These are phyloP conservation scores for Beaufortia kweichowensis DNA, from an alignment of 2,113 vertebrate species.

Conservation along the genomic window DNA sequence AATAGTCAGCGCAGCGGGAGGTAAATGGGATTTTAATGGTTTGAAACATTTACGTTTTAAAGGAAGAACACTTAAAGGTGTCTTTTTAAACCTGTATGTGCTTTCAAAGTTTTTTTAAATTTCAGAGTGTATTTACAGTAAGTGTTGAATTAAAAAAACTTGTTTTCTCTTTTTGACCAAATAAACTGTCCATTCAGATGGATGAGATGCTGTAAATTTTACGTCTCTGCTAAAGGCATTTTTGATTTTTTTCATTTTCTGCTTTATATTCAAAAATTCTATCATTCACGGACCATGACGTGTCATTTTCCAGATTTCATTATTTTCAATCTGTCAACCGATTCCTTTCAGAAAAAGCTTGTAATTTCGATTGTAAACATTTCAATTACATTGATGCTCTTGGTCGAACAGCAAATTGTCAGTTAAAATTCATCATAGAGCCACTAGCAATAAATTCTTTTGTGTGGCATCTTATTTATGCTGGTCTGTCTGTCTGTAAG, in stretches of 20 bases:
- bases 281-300: constrained; percentile 52
- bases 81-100: not conserved
- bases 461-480: constrained; percentile 64
- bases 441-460: constrained; percentile 64
- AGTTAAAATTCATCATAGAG: constrained; percentile 58
- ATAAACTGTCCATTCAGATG: not conserved
- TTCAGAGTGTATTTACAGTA: not conserved
- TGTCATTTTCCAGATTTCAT: constrained; percentile 50
- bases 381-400: constrained; percentile 54
- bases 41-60: not conserved
- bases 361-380: constrained; percentile 51
- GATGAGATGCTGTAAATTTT: not conserved
- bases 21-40: constrained; percentile 34
- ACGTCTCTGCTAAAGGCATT: not conserved
- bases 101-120: not conserved
- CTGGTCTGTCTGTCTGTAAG: constrained; percentile 57
- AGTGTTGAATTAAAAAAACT: not conserved
- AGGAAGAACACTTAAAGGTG: constrained; percentile 8
- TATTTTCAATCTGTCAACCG: constrained; percentile 52
- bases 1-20: constrained; percentile 2
- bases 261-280: constrained; percentile 49
- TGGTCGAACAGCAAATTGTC: constrained; percentile 65
- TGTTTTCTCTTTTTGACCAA: not conserved
- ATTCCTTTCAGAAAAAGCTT: constrained; percentile 57
- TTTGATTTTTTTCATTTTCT: not conserved